Evolutionary conservation across 1,140 invertebrate species (phyloP).

Genomic region (Drusus annulatus): DNA sequence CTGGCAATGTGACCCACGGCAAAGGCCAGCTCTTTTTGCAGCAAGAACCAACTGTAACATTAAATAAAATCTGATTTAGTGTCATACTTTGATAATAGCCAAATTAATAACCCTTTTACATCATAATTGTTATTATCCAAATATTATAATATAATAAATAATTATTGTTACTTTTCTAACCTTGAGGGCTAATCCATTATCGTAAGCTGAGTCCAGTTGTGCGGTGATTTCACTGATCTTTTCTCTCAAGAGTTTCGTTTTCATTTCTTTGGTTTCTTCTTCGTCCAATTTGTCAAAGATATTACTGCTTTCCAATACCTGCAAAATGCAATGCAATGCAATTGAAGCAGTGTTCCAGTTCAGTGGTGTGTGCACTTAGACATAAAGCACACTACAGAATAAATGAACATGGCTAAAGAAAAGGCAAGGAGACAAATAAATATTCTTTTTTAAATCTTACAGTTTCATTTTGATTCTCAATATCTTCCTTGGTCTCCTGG

Average conservation of each 20-base stretch:
- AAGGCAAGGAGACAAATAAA: no score
- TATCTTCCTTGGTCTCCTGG: slow-evolving; percentile 28
- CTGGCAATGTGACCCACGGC: slow-evolving; percentile 40
- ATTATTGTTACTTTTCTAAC: neutral
- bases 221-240: slow-evolving; percentile 32
- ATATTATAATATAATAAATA: neutral
- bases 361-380: no score
- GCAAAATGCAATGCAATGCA: no score
- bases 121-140: no score
- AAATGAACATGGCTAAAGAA: no score
- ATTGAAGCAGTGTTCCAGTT: no score
- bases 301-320: slow-evolving; percentile 24
- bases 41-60: slow-evolving; percentile 45
- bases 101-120: neutral
- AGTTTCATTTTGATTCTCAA: slow-evolving; percentile 25
- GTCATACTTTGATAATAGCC: no score
- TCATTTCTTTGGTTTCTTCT: slow-evolving; percentile 25
- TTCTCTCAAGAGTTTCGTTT: slow-evolving; percentile 30
- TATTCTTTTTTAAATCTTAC: no score
- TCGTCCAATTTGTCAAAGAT: slow-evolving; percentile 22
- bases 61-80: neutral
- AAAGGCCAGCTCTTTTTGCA: slow-evolving; percentile 50
- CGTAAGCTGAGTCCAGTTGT: neutral
- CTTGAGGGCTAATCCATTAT: slow-evolving; percentile 19
- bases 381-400: no score